Conservation (phyloP, 2,797 vertebrate species). For the Petrocephalus sullivani region DNA sequence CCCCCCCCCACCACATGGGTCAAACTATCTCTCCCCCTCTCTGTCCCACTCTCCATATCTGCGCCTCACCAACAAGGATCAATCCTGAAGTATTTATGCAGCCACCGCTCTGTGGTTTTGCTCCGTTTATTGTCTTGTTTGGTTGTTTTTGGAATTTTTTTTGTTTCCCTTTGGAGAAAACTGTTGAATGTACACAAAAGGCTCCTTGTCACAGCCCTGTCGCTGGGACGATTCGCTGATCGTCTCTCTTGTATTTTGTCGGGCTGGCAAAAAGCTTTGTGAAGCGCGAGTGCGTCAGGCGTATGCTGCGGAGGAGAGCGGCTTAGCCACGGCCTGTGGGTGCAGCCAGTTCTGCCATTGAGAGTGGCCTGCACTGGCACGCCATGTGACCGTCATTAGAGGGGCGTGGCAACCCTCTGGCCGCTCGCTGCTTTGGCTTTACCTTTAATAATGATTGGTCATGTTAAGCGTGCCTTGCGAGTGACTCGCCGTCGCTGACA, state of each 20-base stretch:
- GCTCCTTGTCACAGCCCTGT: neutral
- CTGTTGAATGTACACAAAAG: neutral
- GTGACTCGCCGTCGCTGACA: neutral
- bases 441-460: neutral
- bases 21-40: neutral
- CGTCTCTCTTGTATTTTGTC: neutral
- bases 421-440: neutral
- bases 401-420: neutral
- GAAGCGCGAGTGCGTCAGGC: too few relatives aligned
- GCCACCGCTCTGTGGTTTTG: neutral
- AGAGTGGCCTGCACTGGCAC: neutral
- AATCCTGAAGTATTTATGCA: neutral
- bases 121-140: neutral
- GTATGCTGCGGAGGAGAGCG: neutral
- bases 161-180: neutral
- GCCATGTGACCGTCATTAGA: neutral
- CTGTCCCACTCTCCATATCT: neutral
- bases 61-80: neutral
- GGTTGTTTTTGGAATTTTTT: neutral
- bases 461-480: conserved; percentile 18
- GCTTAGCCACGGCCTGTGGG: neutral
- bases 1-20: neutral
- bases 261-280: neutral
- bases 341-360: neutral
- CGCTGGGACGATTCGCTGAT: neutral